These are phyloP conservation scores for Tautogolabrus adspersus DNA, from an alignment of 2,113 vertebrate species.

Conservation along the genomic window DNA sequence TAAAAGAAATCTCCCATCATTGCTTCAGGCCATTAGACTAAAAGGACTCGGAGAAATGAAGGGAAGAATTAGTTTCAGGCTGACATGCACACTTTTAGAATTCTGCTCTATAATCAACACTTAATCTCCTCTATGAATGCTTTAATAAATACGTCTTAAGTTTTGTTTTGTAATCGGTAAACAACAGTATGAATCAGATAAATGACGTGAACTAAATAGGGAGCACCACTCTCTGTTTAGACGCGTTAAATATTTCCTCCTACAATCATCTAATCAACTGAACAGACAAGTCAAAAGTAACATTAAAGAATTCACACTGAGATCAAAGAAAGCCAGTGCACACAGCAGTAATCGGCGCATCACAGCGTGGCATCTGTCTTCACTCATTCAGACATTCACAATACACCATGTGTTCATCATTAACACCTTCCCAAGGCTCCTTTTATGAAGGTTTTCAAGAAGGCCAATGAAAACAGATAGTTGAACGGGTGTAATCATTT, in stretches of 20 bases:
- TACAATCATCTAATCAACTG: conserved; percentile 9
- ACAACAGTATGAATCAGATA: conserved; percentile 5
- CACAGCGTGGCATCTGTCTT: not conserved
- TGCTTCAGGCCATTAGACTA: not conserved
- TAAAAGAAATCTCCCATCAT: not conserved
- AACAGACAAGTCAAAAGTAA: conserved; percentile 7
- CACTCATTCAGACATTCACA: not conserved
- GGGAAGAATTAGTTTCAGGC: not conserved
- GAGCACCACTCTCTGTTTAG: not conserved
- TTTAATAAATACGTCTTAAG: conserved; percentile 10
- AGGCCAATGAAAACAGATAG: not conserved
- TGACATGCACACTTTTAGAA: not conserved
- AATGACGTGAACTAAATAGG: not conserved
- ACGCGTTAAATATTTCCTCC: conserved; percentile 25
- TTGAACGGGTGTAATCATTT: not conserved
- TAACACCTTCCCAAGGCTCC: not conserved
- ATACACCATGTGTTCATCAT: not conserved
- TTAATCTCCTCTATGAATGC: not conserved
- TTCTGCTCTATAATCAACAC: conserved; percentile 1
- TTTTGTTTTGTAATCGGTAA: conserved; percentile 1
- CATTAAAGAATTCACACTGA: conserved; percentile 3
- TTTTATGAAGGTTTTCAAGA: not conserved
- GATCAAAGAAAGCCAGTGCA: not conserved
- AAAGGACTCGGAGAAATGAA: conserved; percentile 8
- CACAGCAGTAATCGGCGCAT: not conserved